Percentiles rank a stretch among this genome's conserved stretches.
Conservation (phyloP, 2,888 invertebrate species). For the Ptycholaimellus sp. region DNA sequence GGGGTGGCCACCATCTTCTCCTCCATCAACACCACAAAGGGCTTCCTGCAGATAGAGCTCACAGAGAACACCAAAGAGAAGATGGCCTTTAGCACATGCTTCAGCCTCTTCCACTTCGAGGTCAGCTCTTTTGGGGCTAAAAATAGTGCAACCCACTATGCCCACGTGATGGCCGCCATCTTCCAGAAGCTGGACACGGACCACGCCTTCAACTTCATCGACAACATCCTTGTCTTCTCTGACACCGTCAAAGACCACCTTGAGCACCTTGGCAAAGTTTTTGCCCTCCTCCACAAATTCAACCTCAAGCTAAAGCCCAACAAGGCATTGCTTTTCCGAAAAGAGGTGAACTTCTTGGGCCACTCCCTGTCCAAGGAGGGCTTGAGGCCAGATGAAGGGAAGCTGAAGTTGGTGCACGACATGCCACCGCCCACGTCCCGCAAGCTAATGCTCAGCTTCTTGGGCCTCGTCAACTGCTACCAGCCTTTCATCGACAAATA, state of each 20-base stretch:
- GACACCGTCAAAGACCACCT: slow-evolving; percentile 1
- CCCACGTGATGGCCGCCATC: too few species aligned
- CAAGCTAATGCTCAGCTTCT: slow-evolving; percentile 8
- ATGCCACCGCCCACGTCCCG: slow-evolving; percentile 6
- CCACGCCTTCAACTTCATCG: background rate
- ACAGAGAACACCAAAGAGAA: too few species aligned
- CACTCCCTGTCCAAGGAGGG: slow-evolving; percentile 4
- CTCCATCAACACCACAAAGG: too few species aligned
- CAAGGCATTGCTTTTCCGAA: slow-evolving; percentile 6
- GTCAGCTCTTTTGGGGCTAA: too few species aligned
- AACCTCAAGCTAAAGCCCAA: slow-evolving; percentile 3
- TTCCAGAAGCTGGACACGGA: too few species aligned
- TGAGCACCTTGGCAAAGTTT: background rate
- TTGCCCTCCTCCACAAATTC: background rate
- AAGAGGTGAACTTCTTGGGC: slow-evolving; percentile 8
- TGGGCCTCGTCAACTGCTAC: slow-evolving; percentile 12
- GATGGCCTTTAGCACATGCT: too few species aligned
- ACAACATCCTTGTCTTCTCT: slow-evolving; percentile 2
- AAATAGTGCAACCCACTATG: too few species aligned
- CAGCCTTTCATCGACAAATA: slow-evolving; percentile 11
- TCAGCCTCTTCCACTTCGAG: too few species aligned
- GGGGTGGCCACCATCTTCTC: too few species aligned
- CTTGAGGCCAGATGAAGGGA: slow-evolving; percentile 4
- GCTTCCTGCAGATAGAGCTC: too few species aligned
- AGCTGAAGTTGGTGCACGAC: slow-evolving; percentile 5